Base-by-base conservation (phyloP, 1,140 invertebrate species). In the Drosophila neocordata region DNA sequence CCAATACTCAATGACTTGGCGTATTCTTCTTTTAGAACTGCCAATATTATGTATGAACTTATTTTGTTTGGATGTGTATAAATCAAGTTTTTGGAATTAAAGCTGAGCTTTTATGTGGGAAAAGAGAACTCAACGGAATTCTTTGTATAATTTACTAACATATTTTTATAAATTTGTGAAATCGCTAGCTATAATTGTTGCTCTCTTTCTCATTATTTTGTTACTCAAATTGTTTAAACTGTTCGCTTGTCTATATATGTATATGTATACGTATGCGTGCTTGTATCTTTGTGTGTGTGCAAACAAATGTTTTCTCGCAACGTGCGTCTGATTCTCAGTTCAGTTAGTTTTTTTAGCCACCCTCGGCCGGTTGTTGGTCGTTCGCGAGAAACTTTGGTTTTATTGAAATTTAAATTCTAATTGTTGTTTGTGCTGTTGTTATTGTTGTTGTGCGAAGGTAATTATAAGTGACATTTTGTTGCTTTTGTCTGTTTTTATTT, bases 391-490 rank as follows among this genome's bases (percentile, higher is more conserved):
- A 48, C 41, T 20, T 48, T 48, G 11, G 7, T 31, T 31, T 56
- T 56, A 12, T 35, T 56, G 31, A 15, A 60, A 55, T 13, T 5
- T 34, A 38, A 24, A 35, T 48, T 48, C n/a, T 9, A 48, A 48
- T 18, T 48, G 41, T 20, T 20, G 3, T 18, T 44, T 15, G 41
- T 15, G n/a, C 15, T 44, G 41, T 44, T 44, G 41, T 44, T 48
- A 9, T 48, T 15, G 11, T 48, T 48, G 41, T 53, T 44, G 66
- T 65, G 59, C 51, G 44, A 66, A 84, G 80, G 80, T 84, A 84
- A 84, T 87, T 84, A 84, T 87, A 84, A 84, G 80, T 84, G 82
- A 66, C 63, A 81, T 77, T 84, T 73, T 69, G 65, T 65, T 53
- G 66, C 24, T 38, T 27, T 53, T 57, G 44, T 56, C n/a, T 48